Evolutionary conservation across 2,888 invertebrate species (phyloP), one percentile per base, ranked within the genome.

Genomic region (Mamestra brassicae): DNA sequence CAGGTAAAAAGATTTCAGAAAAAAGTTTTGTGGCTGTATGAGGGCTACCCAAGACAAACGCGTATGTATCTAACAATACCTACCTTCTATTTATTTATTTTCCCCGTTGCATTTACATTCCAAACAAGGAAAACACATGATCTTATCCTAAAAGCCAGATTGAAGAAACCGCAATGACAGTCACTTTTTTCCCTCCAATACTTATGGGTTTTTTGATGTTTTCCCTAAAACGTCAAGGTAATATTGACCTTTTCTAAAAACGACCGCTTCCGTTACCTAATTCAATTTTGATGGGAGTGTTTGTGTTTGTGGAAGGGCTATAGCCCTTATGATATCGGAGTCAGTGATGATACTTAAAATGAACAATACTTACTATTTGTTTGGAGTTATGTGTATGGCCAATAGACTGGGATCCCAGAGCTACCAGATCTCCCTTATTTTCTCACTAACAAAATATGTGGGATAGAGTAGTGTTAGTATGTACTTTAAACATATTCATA

Each of bases 201-300:
- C 10, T 3, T 17, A 10, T 36, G n/a, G 38, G 57, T n/a, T n/a
- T n/a, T n/a, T n/a, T n/a, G n/a, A n/a, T 63, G 10, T 62, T 67
- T 63, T 74, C 52, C 74, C 64, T 11, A 36, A 75, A 74, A 78
- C 75, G 62, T 70, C 78, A 85, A 85, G 73, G 83, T 67, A 61
- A 62, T 38, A 55, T 67, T 78, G 52, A 62, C 72, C 74, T 76
- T 72, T 80, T 64, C 63, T 65, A 50, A 61, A 47, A 52, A n/a
- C 34, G 1, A 58, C 8, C 52, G 57, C 58, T 68, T 71, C 68
- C 54, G 34, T 71, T 50, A 69, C 38, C 45, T 52, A 65, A 76
- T 69, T 71, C 52, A 50, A 52, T 36, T 76, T 50, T 55, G 34
- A 76, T 55, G 17, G n/a, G 26, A 54, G 17, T 67, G 13, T 42